Percentiles rank a stretch among this genome's conserved stretches.
Conservation (phyloP, 2,797 vertebrate genomes). For the Graptemys geographica region DNA sequence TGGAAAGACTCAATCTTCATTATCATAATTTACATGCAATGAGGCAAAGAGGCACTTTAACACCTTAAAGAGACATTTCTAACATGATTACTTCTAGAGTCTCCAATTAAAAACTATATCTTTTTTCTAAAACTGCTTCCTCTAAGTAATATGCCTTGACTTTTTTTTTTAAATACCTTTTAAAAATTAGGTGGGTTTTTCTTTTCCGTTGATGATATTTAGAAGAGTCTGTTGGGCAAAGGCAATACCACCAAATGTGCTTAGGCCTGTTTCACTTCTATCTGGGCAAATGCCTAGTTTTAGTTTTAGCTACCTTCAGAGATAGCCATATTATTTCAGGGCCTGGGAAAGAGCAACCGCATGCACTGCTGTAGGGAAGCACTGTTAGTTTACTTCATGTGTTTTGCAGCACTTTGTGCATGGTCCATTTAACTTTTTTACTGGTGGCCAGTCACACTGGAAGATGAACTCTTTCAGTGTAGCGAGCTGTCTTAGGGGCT, state of each 20-base stretch:
- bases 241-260: background rate
- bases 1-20: background rate
- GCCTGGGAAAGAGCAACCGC: background rate
- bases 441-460: background rate
- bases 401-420: background rate
- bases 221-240: background rate
- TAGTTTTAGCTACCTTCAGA: background rate
- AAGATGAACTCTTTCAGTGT: fast-evolving
- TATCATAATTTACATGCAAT: background rate
- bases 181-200: background rate
- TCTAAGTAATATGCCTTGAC: background rate
- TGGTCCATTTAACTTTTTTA: background rate
- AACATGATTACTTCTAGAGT: background rate
- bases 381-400: background rate
- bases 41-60: background rate
- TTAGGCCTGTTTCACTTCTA: background rate
- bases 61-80: background rate
- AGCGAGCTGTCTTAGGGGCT: background rate
- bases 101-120: background rate
- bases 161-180: background rate
- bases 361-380: background rate
- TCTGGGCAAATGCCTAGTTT: background rate
- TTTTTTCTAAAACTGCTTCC: background rate
- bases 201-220: background rate
- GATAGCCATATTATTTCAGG: background rate